Evolutionary conservation across 37 sponge, comb jelly and placozoan genomes (phyloP).

Genomic region (Halichondria panicea): DNA sequence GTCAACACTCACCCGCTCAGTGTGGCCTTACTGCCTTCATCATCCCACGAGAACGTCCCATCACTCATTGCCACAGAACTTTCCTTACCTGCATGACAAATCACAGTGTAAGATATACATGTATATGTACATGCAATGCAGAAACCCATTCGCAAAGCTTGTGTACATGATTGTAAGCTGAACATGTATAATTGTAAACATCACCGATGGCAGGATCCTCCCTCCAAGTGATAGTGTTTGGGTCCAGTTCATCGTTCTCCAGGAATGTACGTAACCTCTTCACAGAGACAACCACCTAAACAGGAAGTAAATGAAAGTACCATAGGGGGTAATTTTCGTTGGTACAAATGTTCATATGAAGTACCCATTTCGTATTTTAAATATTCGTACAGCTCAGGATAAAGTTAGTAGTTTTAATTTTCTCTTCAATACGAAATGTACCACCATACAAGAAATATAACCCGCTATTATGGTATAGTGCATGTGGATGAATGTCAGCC

Average conservation of each 20-base stretch:
- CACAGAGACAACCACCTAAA: constrained; percentile 88
- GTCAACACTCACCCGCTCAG: constrained; percentile 20
- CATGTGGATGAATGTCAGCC: not conserved
- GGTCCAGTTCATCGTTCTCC: constrained; percentile 84
- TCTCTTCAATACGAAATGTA: no score
- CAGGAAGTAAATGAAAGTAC: no score
- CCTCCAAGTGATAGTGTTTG: constrained; percentile 57
- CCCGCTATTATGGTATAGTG: not conserved
- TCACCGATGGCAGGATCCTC: constrained; percentile 45
- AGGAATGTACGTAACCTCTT: constrained; percentile 79
- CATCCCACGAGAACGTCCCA: constrained; percentile 62
- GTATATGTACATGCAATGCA: not conserved
- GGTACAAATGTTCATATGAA: no score
- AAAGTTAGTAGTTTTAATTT: no score
- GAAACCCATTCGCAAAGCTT: not conserved
- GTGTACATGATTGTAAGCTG: not conserved
- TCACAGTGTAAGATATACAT: not conserved
- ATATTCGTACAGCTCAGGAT: no score
- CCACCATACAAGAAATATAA: not conserved
- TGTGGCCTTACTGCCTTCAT: constrained; percentile 7
- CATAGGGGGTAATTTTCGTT: no score
- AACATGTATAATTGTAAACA: not conserved
- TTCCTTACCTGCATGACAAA: constrained; percentile 21
- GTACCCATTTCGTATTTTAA: no score
- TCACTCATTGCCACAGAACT: constrained; percentile 21